A percentile compares a stretch with the other conserved stretches of the same genome.
Conservation (phyloP, 30 jellyfish, hydroid and myxozoan genomes). For the Mastigias papua region DNA sequence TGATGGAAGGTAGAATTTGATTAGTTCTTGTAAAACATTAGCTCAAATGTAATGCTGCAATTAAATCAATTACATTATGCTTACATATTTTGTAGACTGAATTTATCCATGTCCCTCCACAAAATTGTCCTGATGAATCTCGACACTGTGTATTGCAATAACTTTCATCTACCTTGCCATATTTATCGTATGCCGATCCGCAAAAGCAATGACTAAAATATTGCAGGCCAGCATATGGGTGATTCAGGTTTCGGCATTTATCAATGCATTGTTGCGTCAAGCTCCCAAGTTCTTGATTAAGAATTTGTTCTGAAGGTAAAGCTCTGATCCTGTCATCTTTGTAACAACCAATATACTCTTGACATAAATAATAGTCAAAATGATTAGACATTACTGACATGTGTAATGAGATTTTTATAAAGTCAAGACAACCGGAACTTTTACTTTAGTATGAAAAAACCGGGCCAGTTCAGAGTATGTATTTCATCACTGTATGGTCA, state of each 20-base stretch:
- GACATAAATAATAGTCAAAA: background rate
- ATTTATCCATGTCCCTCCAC: conserved; percentile 33
- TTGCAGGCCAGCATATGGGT: conserved; percentile 48
- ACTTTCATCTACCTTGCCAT: conserved; percentile 9
- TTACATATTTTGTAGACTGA: conserved; percentile 10
- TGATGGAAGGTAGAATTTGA: too few relatives aligned
- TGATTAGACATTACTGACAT: too few relatives aligned
- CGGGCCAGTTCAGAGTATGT: too few relatives aligned
- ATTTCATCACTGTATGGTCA: too few relatives aligned
- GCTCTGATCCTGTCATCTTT: background rate
- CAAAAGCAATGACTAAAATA: background rate
- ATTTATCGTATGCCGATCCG: background rate
- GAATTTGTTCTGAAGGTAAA: background rate
- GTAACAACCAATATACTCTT: conserved; percentile 2
- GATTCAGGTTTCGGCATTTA: background rate
- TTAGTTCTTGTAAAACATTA: too few relatives aligned
- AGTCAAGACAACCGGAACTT: too few relatives aligned
- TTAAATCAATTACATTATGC: background rate
- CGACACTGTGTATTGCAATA: background rate
- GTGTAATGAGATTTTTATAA: too few relatives aligned
- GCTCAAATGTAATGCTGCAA: too few relatives aligned
- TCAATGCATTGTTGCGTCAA: background rate
- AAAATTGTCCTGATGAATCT: conserved; percentile 2
- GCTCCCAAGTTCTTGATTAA: background rate
- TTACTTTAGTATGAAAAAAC: too few relatives aligned